Conservation (phyloP, 1,140 invertebrate genomes). For the Drosophila setifemur region DNA sequence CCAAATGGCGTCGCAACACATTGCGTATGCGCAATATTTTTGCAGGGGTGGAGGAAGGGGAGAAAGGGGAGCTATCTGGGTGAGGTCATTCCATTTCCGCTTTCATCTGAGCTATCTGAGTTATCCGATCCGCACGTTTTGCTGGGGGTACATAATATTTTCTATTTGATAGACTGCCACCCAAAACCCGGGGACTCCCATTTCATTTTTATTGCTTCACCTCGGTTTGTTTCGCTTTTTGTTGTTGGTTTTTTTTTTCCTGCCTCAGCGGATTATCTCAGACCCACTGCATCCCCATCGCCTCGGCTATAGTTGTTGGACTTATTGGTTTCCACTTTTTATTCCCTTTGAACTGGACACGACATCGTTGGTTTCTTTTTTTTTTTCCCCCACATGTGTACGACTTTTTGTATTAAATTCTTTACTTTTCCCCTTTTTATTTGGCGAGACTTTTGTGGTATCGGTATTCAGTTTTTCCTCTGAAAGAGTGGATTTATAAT, state of each 20-base stretch:
- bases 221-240: slow-evolving; percentile 15
- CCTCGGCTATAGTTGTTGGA: neutral
- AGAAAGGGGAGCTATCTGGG: neutral
- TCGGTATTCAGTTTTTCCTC: slow-evolving; percentile 50
- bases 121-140: slow-evolving; percentile 21
- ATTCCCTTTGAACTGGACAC: slow-evolving; percentile 59
- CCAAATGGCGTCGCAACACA: slow-evolving; percentile 21
- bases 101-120: slow-evolving; percentile 27
- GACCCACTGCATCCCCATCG: slow-evolving; percentile 2
- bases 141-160: slow-evolving; percentile 29
- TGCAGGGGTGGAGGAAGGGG: too few relatives aligned
- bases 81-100: slow-evolving; percentile 27
- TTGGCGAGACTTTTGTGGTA: slow-evolving; percentile 47
- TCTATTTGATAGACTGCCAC: slow-evolving; percentile 22
- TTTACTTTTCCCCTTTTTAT: slow-evolving; percentile 22
- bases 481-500: slow-evolving; percentile 63
- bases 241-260: slow-evolving; percentile 2
- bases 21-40: slow-evolving; percentile 55
- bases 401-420: slow-evolving; percentile 39
- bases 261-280: slow-evolving; percentile 13
- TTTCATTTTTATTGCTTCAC: slow-evolving; percentile 55
- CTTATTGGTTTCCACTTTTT: slow-evolving; percentile 50
- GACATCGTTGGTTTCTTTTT: slow-evolving; percentile 20
- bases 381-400: slow-evolving; percentile 2
- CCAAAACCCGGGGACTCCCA: slow-evolving; percentile 19